A percentile compares a stretch with the other conserved stretches of the same genome.
Evolutionary conservation across 2,797 vertebrate species (phyloP).

Genomic region (Pantherophis alleghaniensis): DNA sequence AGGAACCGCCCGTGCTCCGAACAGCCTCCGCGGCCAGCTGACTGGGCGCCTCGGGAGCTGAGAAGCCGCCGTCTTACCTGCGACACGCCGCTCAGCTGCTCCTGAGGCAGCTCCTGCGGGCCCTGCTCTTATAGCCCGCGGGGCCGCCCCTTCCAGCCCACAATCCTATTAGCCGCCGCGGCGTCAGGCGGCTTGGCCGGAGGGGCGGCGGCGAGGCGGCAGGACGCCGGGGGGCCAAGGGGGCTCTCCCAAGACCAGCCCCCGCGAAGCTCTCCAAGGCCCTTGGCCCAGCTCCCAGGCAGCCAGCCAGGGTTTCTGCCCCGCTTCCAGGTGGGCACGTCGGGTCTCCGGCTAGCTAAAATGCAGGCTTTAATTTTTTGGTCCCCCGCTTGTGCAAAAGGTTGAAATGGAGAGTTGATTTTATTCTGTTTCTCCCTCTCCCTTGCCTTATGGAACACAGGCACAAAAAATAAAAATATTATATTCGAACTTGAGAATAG

Average conservation of each 20-base stretch:
- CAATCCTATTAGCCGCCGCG: slow-evolving; percentile 58
- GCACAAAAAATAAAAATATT: no score
- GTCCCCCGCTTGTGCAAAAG: not conserved
- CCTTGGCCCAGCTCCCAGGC: no score
- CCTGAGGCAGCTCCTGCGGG: not conserved
- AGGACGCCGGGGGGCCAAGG: not conserved
- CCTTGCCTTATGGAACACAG: not conserved
- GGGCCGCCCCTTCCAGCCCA: not conserved
- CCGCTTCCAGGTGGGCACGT: no score
- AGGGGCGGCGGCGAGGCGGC: not conserved
- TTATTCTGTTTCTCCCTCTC: not conserved
- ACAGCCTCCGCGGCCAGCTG: not conserved
- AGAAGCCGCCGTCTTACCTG: not conserved
- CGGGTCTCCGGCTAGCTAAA: not conserved
- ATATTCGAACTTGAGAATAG: not conserved
- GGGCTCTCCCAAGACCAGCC: not conserved
- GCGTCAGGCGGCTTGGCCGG: not conserved
- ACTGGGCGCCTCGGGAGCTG: not conserved
- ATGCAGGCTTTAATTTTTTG: not conserved
- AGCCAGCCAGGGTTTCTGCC: no score
- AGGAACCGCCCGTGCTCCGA: not conserved
- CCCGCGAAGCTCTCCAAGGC: not conserved
- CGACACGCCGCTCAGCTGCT: not conserved
- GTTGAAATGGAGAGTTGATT: not conserved
- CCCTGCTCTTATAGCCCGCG: slow-evolving; percentile 39